Conservation (phyloP, 2,797 vertebrate genomes). For the Rhinoraja longicauda region DNA sequence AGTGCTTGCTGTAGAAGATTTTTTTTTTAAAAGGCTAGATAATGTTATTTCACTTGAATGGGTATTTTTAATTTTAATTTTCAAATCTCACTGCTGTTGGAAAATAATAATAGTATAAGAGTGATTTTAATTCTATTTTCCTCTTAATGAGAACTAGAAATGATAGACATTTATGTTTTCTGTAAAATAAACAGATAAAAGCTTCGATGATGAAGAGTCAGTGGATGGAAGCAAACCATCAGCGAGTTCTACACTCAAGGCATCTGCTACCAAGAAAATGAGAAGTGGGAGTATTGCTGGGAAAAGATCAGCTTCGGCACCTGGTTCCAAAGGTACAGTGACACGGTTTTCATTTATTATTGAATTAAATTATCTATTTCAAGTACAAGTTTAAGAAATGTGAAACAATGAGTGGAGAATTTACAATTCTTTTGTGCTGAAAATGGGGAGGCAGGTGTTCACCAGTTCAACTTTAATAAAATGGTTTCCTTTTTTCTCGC, state of each 20-base stretch:
- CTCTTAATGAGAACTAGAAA: neutral
- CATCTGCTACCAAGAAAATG: constrained; percentile 85
- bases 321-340: constrained; percentile 60
- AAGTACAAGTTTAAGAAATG: neutral
- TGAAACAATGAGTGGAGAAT: neutral
- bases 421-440: neutral
- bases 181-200: constrained; percentile 72
- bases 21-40: neutral
- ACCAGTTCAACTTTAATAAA: neutral
- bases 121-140: neutral
- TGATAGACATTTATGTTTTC: neutral
- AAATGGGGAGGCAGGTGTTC: neutral
- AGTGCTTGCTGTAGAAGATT: neutral
- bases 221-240: constrained; percentile 88
- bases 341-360: neutral
- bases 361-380: neutral
- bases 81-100: neutral
- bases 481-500: neutral
- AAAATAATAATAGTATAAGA: neutral
- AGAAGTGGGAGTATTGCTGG: constrained; percentile 72
- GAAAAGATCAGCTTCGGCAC: constrained; percentile 78
- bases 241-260: constrained; percentile 83
- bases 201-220: constrained; percentile 93
- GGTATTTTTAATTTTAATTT: neutral
- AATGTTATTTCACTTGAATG: neutral